Percentiles rank a stretch among this genome's conserved stretches.
Evolutionary conservation across 2,113 vertebrate genomes (phyloP).

Genomic region (Mohoua ochrocephala): DNA sequence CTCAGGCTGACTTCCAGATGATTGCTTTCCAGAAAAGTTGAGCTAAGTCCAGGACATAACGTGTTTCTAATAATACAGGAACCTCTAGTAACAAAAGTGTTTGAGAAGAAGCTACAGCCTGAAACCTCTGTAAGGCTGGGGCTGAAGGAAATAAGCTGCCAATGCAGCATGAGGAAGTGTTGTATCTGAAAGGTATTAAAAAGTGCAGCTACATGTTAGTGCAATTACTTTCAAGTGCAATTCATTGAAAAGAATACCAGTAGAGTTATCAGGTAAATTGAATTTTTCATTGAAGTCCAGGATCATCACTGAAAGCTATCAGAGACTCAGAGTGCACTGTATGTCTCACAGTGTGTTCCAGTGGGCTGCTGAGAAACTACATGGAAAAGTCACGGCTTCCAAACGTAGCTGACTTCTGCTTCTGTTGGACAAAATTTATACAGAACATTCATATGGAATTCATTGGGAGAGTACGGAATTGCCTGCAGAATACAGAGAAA

Average conservation of each 20-base stretch:
- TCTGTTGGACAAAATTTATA: background rate
- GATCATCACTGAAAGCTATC: background rate
- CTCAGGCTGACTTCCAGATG: slow-evolving; percentile 52
- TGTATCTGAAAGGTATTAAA: background rate
- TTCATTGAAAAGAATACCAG: background rate
- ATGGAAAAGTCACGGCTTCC: background rate
- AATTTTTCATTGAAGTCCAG: background rate
- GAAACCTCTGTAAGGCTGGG: background rate
- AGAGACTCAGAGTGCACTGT: background rate
- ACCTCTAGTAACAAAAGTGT: background rate
- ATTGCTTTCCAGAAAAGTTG: slow-evolving; percentile 51
- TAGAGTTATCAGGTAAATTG: background rate
- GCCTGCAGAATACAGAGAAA: background rate
- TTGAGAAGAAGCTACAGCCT: background rate
- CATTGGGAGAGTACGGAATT: background rate
- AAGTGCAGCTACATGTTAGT: background rate
- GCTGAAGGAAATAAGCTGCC: background rate
- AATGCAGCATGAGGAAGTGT: background rate
- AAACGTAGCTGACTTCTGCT: background rate
- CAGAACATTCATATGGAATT: background rate
- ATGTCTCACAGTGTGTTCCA: background rate
- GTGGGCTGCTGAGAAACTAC: background rate
- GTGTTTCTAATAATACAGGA: background rate
- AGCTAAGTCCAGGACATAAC: background rate
- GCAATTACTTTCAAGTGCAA: slow-evolving; percentile 46